phyloP scores from a whole-genome alignment of 2,797 vertebrate genomes.

The Psittacula derbiana region DNA sequence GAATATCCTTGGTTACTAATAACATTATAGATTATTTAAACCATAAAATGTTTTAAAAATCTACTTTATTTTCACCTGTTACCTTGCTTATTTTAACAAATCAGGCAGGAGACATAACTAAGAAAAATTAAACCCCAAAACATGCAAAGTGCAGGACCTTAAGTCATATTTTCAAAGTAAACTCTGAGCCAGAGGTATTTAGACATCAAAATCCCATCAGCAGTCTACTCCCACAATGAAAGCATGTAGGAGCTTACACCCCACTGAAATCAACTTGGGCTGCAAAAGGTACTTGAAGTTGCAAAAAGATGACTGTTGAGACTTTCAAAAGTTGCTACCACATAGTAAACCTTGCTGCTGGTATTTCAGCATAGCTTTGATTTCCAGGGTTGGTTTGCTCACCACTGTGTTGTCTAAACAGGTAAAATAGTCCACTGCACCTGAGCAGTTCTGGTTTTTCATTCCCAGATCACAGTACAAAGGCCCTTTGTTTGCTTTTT shows the following conservation, averaged over 20 bases:
- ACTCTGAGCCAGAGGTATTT: background rate
- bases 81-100: background rate
- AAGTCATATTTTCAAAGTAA: background rate
- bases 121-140: background rate
- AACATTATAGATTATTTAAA: background rate
- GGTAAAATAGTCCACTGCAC: background rate
- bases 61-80: background rate
- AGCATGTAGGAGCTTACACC: background rate
- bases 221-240: background rate
- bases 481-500: slow-evolving; percentile 8
- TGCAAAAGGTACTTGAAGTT: background rate
- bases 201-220: background rate
- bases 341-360: background rate
- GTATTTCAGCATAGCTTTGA: background rate
- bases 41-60: background rate
- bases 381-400: background rate
- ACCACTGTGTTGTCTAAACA: background rate
- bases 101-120: background rate
- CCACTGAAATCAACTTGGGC: background rate
- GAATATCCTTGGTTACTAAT: background rate
- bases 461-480: background rate
- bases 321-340: background rate
- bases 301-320: background rate
- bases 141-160: background rate
- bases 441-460: slow-evolving; percentile 4